Evolutionary conservation across 1,140 invertebrate species (phyloP).

Genomic region (Drosophila yakuba): DNA sequence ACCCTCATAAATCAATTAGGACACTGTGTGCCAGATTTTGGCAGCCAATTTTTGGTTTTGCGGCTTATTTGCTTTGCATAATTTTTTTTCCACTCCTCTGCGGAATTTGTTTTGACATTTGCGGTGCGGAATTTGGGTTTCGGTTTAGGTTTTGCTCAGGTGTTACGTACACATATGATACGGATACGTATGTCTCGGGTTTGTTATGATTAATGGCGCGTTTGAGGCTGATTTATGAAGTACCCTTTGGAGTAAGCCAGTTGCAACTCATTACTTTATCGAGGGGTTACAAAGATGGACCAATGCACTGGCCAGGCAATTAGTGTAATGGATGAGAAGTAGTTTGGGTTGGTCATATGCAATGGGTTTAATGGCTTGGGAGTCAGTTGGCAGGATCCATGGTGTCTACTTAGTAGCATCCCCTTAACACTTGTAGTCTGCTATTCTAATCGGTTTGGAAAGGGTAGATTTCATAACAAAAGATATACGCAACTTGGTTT

Average conservation of each 20-base stretch:
- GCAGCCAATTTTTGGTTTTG: conserved; percentile 81
- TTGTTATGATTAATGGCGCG: conserved; percentile 69
- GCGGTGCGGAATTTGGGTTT: conserved; percentile 51
- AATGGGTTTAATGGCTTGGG: neutral
- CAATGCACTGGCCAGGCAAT: conserved; percentile 52
- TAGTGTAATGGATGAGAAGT: conserved; percentile 63
- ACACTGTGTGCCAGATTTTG: conserved; percentile 68
- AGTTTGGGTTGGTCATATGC: neutral
- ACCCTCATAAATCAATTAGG: conserved; percentile 82
- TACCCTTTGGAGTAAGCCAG: conserved; percentile 41
- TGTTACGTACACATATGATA: conserved; percentile 46
- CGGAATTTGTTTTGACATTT: conserved; percentile 61
- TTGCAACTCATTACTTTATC: conserved; percentile 26
- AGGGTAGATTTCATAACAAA: neutral
- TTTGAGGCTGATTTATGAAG: conserved; percentile 68
- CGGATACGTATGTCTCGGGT: conserved; percentile 17
- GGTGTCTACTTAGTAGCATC: neutral
- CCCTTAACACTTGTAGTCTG: neutral
- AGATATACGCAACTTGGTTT: too few relatives aligned
- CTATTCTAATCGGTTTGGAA: neutral
- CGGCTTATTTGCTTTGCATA: conserved; percentile 65
- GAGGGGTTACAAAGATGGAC: conserved; percentile 23
- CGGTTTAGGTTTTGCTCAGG: conserved; percentile 59
- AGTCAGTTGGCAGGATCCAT: neutral
- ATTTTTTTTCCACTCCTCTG: conserved; percentile 34